Conservation (phyloP, 2,888 invertebrate genomes). For the Dusona sp. region DNA sequence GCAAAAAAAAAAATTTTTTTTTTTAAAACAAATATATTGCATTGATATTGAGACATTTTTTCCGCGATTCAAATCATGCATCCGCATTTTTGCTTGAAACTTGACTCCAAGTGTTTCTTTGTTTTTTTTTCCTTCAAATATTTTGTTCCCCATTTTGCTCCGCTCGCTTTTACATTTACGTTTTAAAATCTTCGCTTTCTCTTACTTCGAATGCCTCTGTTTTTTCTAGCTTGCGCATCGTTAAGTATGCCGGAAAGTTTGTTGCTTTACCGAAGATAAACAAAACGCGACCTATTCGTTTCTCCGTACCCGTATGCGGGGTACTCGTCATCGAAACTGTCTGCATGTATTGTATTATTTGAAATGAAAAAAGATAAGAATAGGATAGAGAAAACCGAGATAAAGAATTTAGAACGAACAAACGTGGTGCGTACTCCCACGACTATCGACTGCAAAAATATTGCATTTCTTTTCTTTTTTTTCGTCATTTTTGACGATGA, state of each 20-base stretch:
- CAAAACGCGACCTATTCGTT: slow-evolving; percentile 9
- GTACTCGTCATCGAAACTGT: slow-evolving; percentile 19
- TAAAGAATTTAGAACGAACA: background rate
- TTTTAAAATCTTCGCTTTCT: slow-evolving; percentile 40
- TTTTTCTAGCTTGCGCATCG: slow-evolving; percentile 66
- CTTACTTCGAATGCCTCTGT: slow-evolving; percentile 57
- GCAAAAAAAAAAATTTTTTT: background rate
- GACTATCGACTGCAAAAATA: slow-evolving; percentile 15
- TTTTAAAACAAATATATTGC: slow-evolving; percentile 2
- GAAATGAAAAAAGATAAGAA: background rate
- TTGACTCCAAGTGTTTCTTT: slow-evolving; percentile 26
- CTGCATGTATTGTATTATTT: slow-evolving; percentile 51
- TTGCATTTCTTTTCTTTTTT: slow-evolving; percentile 36
- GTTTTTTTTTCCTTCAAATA: slow-evolving; percentile 21
- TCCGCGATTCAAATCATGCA: background rate
- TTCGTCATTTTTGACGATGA: slow-evolving; percentile 56
- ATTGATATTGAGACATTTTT: background rate
- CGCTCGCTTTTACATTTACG: slow-evolving; percentile 8
- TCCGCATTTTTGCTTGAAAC: background rate
- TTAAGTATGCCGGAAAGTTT: slow-evolving; percentile 50
- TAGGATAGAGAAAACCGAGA: background rate
- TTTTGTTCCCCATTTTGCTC: slow-evolving; percentile 13
- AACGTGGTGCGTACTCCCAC: slow-evolving; percentile 16
- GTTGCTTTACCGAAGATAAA: slow-evolving; percentile 53
- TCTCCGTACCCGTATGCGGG: slow-evolving; percentile 16